These are phyloP conservation scores for Luscinia megarhynchos DNA, from an alignment of 2,797 vertebrate species.

Conservation along the genomic window DNA sequence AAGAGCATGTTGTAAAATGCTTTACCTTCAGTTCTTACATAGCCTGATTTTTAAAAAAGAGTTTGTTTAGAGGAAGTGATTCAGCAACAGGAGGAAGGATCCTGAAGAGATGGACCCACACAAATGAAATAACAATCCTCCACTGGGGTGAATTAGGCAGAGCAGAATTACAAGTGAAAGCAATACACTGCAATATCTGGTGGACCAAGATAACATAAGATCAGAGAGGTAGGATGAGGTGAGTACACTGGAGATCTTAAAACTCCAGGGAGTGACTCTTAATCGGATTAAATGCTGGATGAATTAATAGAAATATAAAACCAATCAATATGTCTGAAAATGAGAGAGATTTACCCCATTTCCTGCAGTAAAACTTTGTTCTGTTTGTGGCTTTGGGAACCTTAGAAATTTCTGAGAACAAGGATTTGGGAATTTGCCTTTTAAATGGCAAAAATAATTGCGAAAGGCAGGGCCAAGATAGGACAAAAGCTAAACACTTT, in stretches of 20 bases:
- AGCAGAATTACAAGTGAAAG: neutral
- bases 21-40: neutral
- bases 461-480: neutral
- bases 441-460: conserved; percentile 34
- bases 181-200: neutral
- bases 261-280: neutral
- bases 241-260: neutral
- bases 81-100: neutral
- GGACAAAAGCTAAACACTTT: neutral
- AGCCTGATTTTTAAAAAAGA: neutral
- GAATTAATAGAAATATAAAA: neutral
- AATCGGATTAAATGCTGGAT: neutral
- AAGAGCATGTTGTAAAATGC: neutral
- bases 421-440: conserved; percentile 35
- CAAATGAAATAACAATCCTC: neutral
- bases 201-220: neutral
- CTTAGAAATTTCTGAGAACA: neutral
- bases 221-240: neutral
- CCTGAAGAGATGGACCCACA: neutral
- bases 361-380: neutral
- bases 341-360: neutral
- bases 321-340: neutral
- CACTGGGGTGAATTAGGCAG: neutral
- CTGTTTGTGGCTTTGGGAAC: neutral
- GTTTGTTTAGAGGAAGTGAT: conserved; percentile 9